A percentile compares a stretch with the other conserved stretches of the same genome.
phyloP scores from a whole-genome alignment of 2,888 invertebrate species.

The Tetragnatha montana region DNA sequence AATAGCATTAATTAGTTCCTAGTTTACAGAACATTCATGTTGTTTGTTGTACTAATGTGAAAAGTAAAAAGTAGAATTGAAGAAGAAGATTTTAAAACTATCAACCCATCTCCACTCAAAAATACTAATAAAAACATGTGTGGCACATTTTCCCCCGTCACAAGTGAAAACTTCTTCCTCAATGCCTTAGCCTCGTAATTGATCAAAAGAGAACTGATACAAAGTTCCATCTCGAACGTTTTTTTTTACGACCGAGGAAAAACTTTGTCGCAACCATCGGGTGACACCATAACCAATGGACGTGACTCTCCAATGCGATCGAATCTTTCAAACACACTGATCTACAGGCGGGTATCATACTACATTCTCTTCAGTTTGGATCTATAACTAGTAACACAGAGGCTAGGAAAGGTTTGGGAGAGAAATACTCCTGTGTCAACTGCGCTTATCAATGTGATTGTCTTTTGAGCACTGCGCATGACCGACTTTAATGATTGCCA shows the following conservation, averaged over 20 bases:
- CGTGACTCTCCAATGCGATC: constrained; percentile 35
- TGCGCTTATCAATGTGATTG: no score
- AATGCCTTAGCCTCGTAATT: background rate
- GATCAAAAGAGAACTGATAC: background rate
- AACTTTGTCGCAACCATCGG: background rate
- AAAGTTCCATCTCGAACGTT: background rate
- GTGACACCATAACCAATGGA: constrained; percentile 18
- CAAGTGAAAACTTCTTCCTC: background rate
- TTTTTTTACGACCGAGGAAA: background rate
- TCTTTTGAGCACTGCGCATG: no score
- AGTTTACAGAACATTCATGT: no score
- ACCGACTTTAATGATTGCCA: no score
- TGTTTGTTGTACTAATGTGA: no score
- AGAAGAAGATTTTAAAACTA: no score
- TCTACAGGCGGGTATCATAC: background rate
- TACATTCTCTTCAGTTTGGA: background rate
- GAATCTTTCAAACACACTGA: constrained; percentile 1
- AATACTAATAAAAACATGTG: no score
- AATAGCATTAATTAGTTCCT: no score
- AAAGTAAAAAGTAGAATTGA: no score
- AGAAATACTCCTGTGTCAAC: no score
- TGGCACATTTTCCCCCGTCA: no score
- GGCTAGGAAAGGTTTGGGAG: background rate
- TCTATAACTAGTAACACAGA: background rate
- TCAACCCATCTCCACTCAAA: no score